phyloP scores from a whole-genome alignment of 2,888 invertebrate species.

The Suillia variegata region DNA sequence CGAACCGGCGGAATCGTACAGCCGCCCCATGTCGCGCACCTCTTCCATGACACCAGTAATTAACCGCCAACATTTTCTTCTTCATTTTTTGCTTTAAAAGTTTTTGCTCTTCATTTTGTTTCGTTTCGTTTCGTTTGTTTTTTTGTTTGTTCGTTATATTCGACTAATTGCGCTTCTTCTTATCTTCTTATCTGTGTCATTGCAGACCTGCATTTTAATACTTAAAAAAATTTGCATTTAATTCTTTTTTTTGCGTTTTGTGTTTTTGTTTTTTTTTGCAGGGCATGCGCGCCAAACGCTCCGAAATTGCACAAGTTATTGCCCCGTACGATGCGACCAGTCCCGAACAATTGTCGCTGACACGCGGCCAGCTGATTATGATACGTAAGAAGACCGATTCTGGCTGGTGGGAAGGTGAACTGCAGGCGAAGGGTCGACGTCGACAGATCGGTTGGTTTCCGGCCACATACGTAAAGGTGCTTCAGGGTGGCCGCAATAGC shows the following conservation, averaged over 20 bases:
- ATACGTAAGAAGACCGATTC: conserved; percentile 96
- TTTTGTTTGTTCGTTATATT: no score
- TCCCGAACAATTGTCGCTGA: conserved; percentile 86
- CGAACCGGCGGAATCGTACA: conserved; percentile 59
- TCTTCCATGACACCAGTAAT: conserved; percentile 62
- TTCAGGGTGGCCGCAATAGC: conserved; percentile 72
- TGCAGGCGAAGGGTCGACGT: conserved; percentile 89
- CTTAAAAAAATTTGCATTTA: conserved; percentile 20
- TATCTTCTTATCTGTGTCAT: no score
- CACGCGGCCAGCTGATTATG: conserved; percentile 90
- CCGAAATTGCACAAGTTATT: conserved; percentile 93
- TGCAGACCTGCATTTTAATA: no score
- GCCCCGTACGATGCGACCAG: conserved; percentile 92
- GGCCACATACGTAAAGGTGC: conserved; percentile 92
- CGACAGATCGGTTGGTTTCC: conserved; percentile 99
- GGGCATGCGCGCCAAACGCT: conserved; percentile 74
- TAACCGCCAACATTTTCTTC: conserved; percentile 30
- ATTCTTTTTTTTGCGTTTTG: conserved; percentile 8
- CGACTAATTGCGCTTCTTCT: no score
- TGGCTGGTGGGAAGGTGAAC: conserved; percentile 99
- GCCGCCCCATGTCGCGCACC: conserved; percentile 62
- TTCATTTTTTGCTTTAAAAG: conserved; percentile 8
- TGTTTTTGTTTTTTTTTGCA: no score
- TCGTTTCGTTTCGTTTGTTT: no score
- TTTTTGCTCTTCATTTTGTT: conserved; percentile 16